phyloP scores from a whole-genome alignment of 2,888 invertebrate genomes.

The Nemotelus nigrinus region DNA sequence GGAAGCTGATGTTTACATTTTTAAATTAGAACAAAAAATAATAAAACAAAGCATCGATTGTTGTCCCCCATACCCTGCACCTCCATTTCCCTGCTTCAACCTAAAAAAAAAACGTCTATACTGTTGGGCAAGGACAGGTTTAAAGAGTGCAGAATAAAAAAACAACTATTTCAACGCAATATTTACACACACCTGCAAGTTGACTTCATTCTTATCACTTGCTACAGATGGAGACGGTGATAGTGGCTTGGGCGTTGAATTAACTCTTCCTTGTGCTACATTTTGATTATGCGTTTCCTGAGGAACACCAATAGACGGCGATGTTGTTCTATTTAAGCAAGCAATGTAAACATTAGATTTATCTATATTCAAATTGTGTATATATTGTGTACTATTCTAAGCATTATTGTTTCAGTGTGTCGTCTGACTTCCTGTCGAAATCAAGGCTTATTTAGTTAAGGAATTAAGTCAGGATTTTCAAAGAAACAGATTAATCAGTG shows the following conservation, averaged over 20 bases:
- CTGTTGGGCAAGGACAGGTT: too few species aligned
- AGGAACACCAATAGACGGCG: constrained; percentile 71
- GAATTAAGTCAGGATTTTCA: too few species aligned
- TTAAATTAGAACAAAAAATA: too few species aligned
- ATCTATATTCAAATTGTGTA: not conserved
- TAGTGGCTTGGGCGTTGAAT: constrained; percentile 79
- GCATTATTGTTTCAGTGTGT: not conserved
- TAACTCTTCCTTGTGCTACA: constrained; percentile 70
- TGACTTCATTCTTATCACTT: constrained; percentile 87
- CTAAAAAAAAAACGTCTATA: too few species aligned
- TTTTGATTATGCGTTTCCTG: constrained; percentile 72
- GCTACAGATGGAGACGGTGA: constrained; percentile 93
- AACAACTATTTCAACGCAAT: too few species aligned
- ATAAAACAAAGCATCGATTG: too few species aligned
- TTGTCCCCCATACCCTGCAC: too few species aligned
- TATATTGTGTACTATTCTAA: not conserved
- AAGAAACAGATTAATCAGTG: too few species aligned
- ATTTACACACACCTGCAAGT: constrained; percentile 72
- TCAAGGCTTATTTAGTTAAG: too few species aligned
- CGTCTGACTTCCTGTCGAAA: not conserved
- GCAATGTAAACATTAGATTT: not conserved
- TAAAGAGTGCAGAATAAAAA: too few species aligned
- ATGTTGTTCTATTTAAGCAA: constrained; percentile 66
- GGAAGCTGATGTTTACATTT: too few species aligned
- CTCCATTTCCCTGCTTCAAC: too few species aligned